Base-by-base conservation (phyloP, 1,140 invertebrate genomes). In the Epicauta chinensis region DNA sequence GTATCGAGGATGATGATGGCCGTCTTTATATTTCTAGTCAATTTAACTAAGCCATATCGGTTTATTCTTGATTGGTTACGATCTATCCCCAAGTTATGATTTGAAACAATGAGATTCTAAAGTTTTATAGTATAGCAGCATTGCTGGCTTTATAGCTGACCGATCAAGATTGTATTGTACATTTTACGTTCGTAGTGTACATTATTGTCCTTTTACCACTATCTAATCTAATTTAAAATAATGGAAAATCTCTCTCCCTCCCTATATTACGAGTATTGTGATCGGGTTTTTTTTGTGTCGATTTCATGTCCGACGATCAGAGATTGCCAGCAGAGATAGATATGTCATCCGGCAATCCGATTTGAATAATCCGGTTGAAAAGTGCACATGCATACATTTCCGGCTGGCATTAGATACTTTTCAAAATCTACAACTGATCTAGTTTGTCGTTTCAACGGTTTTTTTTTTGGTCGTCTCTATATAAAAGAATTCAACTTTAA, bases 21-120 rank as follows among this genome's bases (percentile, higher is more conserved):
- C 51, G 42, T 46, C 43, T 53, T 45, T 53, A 53, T 44, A 53
- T 53, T 53, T 53, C 51, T 53, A 43, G 51, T 53, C 51, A 53
- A 53, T 53, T 53, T 53, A 53, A 53, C 51, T 46, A 44, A 53
- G 51, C 51, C 51, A 53, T 53, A 53, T 53, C 51, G 51, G 42
- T 53, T 53, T 53, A 53, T 46, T 46, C 37, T 43, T 53, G 51
- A 53, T 53, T 53, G 51, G 43, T 44, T 53, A 37, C 51, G 42
- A 46, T 53, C 51, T 53, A 47, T 53, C 29, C 32, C 40, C 23
- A n/a, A 35, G 42, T 35, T 53, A 53, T 53, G 51, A 53, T 53
- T 53, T 53, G 42, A 53, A 40, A 30, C 31, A 37, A 35, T 14
- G 31, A 37, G 51, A 53, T 53, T 53, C 43, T 53, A 53, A 53